Evolutionary conservation across 2,113 vertebrate species (phyloP).

Genomic region (Zosterops pallidus): DNA sequence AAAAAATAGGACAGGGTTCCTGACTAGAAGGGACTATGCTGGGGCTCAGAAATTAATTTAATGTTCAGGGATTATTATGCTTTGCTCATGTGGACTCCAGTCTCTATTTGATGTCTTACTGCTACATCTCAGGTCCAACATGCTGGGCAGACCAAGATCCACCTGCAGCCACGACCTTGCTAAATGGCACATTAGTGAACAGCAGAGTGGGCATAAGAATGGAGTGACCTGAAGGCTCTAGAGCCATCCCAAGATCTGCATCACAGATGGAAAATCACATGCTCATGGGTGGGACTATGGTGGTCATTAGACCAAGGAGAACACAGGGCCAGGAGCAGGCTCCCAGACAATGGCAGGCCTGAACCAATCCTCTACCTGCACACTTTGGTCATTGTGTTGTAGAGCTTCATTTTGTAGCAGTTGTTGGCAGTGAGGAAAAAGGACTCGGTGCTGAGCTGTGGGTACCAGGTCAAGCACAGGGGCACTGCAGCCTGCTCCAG

Average conservation of each 20-base stretch:
- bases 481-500: conserved; percentile 84
- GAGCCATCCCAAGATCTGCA: neutral
- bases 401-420: conserved; percentile 90
- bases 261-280: neutral
- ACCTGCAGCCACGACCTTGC: neutral
- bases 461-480: conserved; percentile 88
- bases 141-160: neutral
- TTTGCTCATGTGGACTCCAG: neutral
- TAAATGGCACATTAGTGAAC: neutral
- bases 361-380: conserved; percentile 82
- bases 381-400: conserved; percentile 86
- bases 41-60: neutral
- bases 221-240: neutral
- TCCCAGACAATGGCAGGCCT: neutral
- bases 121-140: fast-evolving
- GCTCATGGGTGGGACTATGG: neutral
- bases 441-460: conserved; percentile 81
- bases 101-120: neutral
- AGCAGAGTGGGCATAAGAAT: neutral
- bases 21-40: neutral
- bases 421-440: conserved; percentile 86
- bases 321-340: neutral
- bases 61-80: neutral
- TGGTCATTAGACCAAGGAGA: neutral
- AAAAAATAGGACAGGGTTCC: neutral